Base-by-base conservation (phyloP, 2,797 vertebrate species). In the Acanthiza pusilla region DNA sequence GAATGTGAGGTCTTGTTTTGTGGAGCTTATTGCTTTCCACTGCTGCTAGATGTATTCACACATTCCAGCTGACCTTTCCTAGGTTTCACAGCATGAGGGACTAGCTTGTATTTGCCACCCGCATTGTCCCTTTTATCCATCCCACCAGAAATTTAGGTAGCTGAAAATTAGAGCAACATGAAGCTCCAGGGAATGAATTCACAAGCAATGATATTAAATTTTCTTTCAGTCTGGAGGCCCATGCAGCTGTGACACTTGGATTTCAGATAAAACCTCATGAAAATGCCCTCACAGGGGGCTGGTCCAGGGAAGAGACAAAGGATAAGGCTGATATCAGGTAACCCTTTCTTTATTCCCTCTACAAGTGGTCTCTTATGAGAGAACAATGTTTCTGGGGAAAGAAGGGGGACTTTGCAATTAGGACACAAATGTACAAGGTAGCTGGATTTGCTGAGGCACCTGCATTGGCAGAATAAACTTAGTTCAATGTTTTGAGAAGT, bases 121-220 rank as follows among this genome's bases (percentile, higher is more conserved):
- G 7, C 62, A 45, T 38, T 83, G 54, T 27, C 29, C n/a, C 58
- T 94, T 93, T 92, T 76, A 88, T 93, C 38, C 26, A 34, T 61
- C 45, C 38, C 60, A 80, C 42, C n/a, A 95, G 67, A 93, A 71
- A 13, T 89, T 73, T 73, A 66, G 58, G 82, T 75, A 94, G 62
- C 66, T 93, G 92, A 89, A 91, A 94, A 95, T 95, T 60, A 84
- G 67, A 93, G 63, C 71, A 90, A 91, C 51, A 32, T 48, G 60
- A 72, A 93, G 17, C 60, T 93, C 36, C 55, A 76, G 38, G 75
- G 43, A 94, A 84, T 73, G 54, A 91, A 65, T 94, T 91, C 70
- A 75, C 66, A 81, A 88, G 40, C 50, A 78, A 12, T 19, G 27
- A 70, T 67, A 91, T 66, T 81, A 73, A 53, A 42, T 82, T 93